A percentile compares a stretch with the other conserved stretches of the same genome.
These are phyloP conservation scores for Condylura cristata DNA, from an alignment of 2,113 vertebrate species.

Conservation along the genomic window DNA sequence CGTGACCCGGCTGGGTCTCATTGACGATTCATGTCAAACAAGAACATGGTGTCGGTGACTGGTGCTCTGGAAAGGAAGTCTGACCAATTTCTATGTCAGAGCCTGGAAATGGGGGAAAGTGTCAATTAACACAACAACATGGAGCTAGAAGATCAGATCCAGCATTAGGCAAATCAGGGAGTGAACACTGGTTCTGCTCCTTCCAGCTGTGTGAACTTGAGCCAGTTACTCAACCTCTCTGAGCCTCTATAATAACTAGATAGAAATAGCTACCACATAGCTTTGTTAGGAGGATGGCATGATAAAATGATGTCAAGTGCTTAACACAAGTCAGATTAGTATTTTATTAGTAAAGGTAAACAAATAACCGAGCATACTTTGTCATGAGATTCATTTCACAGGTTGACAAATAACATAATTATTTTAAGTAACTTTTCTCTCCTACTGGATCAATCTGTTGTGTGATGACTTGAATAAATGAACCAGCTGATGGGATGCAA, in stretches of 20 bases:
- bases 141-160: neutral
- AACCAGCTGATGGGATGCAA: neutral
- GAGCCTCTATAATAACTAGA: neutral
- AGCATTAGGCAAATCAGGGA: neutral
- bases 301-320: neutral
- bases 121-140: neutral
- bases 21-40: neutral
- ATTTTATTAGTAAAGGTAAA: neutral
- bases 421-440: neutral
- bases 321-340: neutral
- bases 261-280: neutral
- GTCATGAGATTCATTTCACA: neutral
- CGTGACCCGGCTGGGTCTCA: neutral
- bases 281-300: neutral
- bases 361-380: neutral
- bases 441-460: neutral
- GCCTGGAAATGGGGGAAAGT: neutral
- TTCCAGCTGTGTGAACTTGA: slow-evolving; percentile 33
- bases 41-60: neutral
- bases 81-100: neutral
- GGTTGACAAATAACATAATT: neutral
- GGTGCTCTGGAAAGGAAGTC: neutral
- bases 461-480: neutral
- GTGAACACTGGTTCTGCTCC: neutral
- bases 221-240: neutral